phyloP scores from a whole-genome alignment of 2,113 vertebrate species.

The Oreochromis tanganicae region DNA sequence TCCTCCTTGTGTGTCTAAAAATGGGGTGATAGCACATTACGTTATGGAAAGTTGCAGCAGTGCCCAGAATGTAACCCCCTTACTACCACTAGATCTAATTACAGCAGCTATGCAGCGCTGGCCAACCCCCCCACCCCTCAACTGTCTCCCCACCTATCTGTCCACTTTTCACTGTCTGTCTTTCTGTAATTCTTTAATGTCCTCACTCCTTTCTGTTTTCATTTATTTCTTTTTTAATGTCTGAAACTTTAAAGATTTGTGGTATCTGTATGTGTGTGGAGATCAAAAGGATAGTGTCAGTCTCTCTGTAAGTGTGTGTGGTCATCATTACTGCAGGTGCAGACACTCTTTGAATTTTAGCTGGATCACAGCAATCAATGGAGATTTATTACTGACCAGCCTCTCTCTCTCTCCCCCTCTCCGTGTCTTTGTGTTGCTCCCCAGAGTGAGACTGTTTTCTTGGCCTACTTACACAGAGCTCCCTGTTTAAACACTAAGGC shows the following conservation, averaged over 20 bases:
- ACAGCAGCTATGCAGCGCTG: not conserved
- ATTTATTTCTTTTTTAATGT: not conserved
- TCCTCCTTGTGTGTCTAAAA: slow-evolving; percentile 38
- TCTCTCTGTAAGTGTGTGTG: not conserved
- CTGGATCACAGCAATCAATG: not conserved
- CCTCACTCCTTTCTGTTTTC: not conserved
- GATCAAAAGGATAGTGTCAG: not conserved
- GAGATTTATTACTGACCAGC: slow-evolving; percentile 21
- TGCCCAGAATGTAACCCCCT: slow-evolving; percentile 48
- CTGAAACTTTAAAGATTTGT: not conserved
- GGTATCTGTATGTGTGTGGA: not conserved
- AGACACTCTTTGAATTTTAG: not conserved
- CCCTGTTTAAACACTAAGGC: slow-evolving; percentile 21
- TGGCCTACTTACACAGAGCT: slow-evolving; percentile 49
- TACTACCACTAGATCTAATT: slow-evolving; percentile 48
- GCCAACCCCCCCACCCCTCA: not conserved
- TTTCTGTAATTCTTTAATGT: not conserved
- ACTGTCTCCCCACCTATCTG: not conserved
- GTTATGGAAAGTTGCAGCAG: slow-evolving; percentile 58
- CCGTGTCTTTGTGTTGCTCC: not conserved
- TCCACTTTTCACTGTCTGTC: not conserved
- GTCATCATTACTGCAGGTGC: not conserved
- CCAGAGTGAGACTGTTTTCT: slow-evolving; percentile 30
- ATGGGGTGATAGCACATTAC: slow-evolving; percentile 26
- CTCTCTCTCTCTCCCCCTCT: not conserved